Evolutionary conservation across 2,888 invertebrate species (phyloP).

Genomic region (Neoascia interrupta): DNA sequence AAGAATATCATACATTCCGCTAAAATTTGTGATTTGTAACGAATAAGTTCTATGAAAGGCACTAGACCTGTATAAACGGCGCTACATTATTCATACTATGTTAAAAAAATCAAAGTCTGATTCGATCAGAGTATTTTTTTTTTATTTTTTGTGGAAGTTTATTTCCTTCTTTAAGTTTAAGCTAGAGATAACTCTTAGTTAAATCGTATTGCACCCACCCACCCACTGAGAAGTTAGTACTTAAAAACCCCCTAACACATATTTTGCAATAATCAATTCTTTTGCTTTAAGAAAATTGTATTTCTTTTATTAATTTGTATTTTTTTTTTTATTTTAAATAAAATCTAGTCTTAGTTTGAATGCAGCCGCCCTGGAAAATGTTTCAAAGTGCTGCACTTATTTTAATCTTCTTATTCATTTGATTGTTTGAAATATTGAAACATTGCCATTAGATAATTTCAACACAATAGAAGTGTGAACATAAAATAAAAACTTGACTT

Average conservation of each 20-base stretch:
- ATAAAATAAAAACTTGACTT: constrained; percentile 10
- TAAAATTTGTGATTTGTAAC: constrained; percentile 41
- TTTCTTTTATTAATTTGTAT: constrained; percentile 10
- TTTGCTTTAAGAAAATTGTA: background rate
- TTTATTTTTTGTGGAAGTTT: constrained; percentile 16
- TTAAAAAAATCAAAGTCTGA: constrained; percentile 47
- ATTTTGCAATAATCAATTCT: constrained; percentile 47
- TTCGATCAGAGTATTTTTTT: constrained; percentile 44
- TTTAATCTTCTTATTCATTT: constrained; percentile 40
- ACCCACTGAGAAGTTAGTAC: background rate
- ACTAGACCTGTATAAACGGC: constrained; percentile 3
- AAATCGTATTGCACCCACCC: constrained; percentile 18
- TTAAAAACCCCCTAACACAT: constrained; percentile 17
- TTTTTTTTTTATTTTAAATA: constrained; percentile 51
- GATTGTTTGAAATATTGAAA: constrained; percentile 57
- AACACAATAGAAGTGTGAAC: constrained; percentile 17
- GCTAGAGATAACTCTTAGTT: constrained; percentile 20
- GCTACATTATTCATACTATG: constrained; percentile 7
- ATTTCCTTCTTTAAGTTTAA: constrained; percentile 22
- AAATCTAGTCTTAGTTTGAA: constrained; percentile 68
- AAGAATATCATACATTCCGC: constrained; percentile 44
- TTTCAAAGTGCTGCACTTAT: too few species aligned
- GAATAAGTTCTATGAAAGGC: constrained; percentile 21
- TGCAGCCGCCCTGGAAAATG: constrained; percentile 12
- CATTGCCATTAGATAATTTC: constrained; percentile 66